These are phyloP conservation scores for Tokudaia muenninki DNA, from an alignment of 2,797 vertebrate genomes.

Conservation along the genomic window DNA sequence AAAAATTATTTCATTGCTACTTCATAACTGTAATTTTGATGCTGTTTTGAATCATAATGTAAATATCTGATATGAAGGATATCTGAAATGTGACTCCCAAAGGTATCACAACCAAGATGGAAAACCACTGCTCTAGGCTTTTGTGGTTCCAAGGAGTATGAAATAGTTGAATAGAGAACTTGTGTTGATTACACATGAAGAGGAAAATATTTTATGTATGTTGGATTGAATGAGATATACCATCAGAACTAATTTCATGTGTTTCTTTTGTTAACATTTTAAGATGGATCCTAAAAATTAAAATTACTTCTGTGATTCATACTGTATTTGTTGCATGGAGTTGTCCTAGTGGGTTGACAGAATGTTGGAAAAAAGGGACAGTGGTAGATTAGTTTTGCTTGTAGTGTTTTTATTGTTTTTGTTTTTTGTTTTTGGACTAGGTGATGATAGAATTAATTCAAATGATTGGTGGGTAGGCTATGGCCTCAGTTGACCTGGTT, in stretches of 20 bases:
- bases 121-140: background rate
- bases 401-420: too few relatives aligned
- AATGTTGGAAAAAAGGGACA: background rate
- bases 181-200: background rate
- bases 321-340: background rate
- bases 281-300: background rate
- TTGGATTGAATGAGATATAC: background rate
- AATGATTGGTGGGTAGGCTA: background rate
- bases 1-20: background rate
- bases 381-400: background rate
- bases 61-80: background rate
- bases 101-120: background rate
- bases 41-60: background rate
- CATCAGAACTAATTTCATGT: background rate
- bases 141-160: background rate
- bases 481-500: slow-evolving; percentile 1
- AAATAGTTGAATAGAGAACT: background rate
- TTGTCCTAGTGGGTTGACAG: background rate
- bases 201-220: background rate
- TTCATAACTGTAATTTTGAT: background rate
- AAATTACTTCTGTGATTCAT: background rate
- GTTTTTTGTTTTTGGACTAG: background rate
- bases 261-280: slow-evolving; percentile 34
- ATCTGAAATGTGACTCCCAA: background rate
- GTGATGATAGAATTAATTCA: background rate